These are phyloP conservation scores for Glossophaga mutica DNA, from an alignment of 2,797 vertebrate species.

Conservation along the genomic window DNA sequence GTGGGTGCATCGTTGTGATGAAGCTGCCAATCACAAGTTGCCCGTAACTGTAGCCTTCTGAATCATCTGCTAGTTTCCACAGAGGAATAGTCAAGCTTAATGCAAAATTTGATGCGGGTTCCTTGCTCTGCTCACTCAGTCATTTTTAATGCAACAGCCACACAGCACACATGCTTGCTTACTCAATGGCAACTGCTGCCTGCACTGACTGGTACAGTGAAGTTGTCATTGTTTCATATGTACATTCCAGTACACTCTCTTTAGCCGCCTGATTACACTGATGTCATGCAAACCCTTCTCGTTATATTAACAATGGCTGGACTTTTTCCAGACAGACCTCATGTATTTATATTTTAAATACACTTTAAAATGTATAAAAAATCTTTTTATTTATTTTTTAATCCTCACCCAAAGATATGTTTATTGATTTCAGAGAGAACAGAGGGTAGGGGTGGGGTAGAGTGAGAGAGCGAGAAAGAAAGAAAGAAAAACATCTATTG, in stretches of 20 bases:
- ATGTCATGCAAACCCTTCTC: neutral
- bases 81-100: neutral
- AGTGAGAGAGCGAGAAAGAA: too few species aligned
- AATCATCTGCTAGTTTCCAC: neutral
- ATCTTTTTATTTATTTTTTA: neutral
- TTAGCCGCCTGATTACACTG: neutral
- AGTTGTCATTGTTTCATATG: neutral
- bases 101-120: neutral
- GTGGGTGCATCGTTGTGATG: neutral
- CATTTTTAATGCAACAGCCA: neutral
- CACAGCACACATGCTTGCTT: neutral
- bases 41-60: neutral
- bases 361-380: neutral
- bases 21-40: too few species aligned
- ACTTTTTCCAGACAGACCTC: neutral
- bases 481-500: neutral
- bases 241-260: neutral
- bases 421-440: neutral
- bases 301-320: neutral
- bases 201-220: neutral
- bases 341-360: neutral
- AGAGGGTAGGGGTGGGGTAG: too few species aligned
- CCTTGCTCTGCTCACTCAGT: neutral
- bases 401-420: neutral
- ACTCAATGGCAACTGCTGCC: neutral